phyloP scores from a whole-genome alignment of 1,140 invertebrate species.

The Mercenaria mercenaria region DNA sequence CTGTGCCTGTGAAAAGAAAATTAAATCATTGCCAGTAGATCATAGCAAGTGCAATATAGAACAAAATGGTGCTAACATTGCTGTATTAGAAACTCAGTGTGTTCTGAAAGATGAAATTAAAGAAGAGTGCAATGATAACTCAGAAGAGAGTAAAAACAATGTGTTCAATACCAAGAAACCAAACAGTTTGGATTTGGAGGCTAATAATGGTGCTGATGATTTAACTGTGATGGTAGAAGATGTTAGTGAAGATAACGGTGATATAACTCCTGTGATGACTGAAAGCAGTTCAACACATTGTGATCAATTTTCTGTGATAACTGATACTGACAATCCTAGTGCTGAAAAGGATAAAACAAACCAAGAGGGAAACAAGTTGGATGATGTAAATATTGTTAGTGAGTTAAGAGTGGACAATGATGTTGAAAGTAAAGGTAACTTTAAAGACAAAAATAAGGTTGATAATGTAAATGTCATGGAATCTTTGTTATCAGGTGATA shows the following conservation, averaged over 20 bases:
- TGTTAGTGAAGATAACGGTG: neutral
- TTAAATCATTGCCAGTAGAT: neutral
- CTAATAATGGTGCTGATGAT: neutral
- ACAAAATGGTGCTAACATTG: neutral
- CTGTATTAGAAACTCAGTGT: neutral
- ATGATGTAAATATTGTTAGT: neutral
- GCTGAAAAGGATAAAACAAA: neutral
- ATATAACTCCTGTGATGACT: neutral
- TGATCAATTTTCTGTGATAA: conserved; percentile 10
- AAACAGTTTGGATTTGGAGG: neutral
- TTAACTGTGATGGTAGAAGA: neutral
- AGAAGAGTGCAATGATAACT: neutral
- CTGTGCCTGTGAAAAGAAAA: neutral
- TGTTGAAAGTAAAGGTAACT: neutral
- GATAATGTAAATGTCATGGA: neutral
- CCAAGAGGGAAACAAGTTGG: neutral
- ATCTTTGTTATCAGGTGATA: neutral
- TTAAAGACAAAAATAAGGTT: neutral
- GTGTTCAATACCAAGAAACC: neutral
- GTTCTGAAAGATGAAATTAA: neutral
- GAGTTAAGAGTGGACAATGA: neutral
- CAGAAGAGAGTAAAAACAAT: neutral
- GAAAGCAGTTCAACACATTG: conserved; percentile 5
- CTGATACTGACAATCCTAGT: neutral
- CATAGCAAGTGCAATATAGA: conserved; percentile 33